phyloP scores from a whole-genome alignment of 2,888 invertebrate genomes.

The Pristionchus exspectatus region DNA sequence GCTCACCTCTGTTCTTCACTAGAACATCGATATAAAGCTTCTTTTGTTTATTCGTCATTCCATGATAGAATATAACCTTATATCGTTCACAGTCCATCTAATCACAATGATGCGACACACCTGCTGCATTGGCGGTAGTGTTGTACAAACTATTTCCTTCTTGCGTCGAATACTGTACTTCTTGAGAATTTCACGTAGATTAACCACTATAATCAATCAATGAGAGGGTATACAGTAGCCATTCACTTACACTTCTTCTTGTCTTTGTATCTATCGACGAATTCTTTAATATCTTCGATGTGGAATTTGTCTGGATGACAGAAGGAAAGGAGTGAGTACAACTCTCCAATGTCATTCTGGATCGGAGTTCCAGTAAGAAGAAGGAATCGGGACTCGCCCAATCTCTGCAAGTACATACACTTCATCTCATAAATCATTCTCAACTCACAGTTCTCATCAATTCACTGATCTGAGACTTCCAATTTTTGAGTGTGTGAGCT shows the following conservation, averaged over 20 bases:
- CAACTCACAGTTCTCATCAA: conserved; percentile 20
- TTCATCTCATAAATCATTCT: neutral
- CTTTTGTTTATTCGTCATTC: conserved; percentile 80
- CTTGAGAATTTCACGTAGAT: conserved; percentile 77
- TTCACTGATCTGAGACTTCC: conserved; percentile 51
- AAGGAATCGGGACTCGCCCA: conserved; percentile 59
- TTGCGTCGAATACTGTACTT: conserved; percentile 80
- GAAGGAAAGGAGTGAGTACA: conserved; percentile 80
- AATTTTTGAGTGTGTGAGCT: conserved; percentile 58
- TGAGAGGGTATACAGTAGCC: conserved; percentile 38
- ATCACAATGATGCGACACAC: neutral
- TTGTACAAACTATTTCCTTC: conserved; percentile 79
- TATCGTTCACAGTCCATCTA: conserved; percentile 63
- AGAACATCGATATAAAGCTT: conserved; percentile 80
- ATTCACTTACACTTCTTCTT: neutral
- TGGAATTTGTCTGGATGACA: conserved; percentile 77
- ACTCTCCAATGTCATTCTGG: conserved; percentile 80
- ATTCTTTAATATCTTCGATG: conserved; percentile 73
- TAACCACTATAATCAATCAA: conserved; percentile 56
- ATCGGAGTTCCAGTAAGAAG: conserved; percentile 81
- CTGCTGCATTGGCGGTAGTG: conserved; percentile 61
- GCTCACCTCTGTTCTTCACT: conserved; percentile 75
- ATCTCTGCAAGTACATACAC: neutral
- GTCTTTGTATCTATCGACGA: conserved; percentile 57
- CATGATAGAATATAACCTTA: conserved; percentile 80